Evolutionary conservation across 2,113 vertebrate species (phyloP).

Genomic region (Anoplopoma fimbria): DNA sequence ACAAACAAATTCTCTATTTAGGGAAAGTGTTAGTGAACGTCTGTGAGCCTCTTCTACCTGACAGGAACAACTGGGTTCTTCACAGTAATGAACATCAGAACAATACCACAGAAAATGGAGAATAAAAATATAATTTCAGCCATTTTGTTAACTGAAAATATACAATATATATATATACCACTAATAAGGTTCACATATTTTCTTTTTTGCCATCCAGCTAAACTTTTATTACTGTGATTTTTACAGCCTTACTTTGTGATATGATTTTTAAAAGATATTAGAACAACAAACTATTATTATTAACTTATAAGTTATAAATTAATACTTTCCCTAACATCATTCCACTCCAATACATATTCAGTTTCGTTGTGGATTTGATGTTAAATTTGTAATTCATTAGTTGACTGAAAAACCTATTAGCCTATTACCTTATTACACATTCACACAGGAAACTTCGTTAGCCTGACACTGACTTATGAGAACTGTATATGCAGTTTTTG

Average conservation of each 20-base stretch:
- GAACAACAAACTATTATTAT: not conserved
- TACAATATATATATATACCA: not conserved
- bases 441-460: not conserved
- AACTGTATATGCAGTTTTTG: not conserved
- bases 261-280: not conserved
- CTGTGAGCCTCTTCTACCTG: not conserved
- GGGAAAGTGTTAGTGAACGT: constrained; percentile 1
- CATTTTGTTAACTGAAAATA: not conserved
- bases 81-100: not conserved
- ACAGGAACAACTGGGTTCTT: not conserved
- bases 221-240: not conserved
- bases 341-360: not conserved
- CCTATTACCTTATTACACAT: not conserved
- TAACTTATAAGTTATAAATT: not conserved
- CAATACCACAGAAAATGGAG: not conserved
- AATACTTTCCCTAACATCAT: not conserved
- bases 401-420: not conserved
- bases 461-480: not conserved
- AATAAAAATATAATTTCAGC: not conserved
- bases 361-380: not conserved
- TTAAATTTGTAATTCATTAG: not conserved
- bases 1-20: constrained; percentile 1
- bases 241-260: not conserved
- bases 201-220: not conserved
- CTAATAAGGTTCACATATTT: not conserved